These are phyloP conservation scores for Ptilodon capucinus DNA, from an alignment of 2,888 invertebrate species.

Conservation along the genomic window DNA sequence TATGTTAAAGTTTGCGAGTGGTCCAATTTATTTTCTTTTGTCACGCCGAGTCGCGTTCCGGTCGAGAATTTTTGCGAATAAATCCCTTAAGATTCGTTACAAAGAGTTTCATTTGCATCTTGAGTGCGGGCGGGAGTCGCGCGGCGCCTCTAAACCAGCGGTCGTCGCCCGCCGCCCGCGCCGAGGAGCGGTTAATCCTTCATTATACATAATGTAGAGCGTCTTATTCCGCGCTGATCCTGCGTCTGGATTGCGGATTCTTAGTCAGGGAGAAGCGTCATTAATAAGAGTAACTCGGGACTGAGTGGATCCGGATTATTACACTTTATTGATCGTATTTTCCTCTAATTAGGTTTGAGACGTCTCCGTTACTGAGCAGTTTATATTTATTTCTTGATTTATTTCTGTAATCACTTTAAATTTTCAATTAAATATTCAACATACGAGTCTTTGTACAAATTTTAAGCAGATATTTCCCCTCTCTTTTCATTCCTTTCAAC, in stretches of 20 bases:
- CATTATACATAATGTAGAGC: slow-evolving; percentile 15
- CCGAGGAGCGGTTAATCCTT: slow-evolving; percentile 13
- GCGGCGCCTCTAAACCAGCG: slow-evolving; percentile 37
- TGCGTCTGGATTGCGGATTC: background rate
- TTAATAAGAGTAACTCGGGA: slow-evolving; percentile 8
- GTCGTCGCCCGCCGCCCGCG: background rate
- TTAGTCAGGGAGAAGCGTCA: slow-evolving; percentile 6
- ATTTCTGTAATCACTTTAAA: background rate
- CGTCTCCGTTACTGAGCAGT: background rate
- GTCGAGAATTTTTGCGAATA: slow-evolving; percentile 68
- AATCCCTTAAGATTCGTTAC: slow-evolving; percentile 76
- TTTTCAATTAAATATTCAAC: background rate
- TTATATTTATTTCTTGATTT: background rate
- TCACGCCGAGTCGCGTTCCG: slow-evolving; percentile 49
- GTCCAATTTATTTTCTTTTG: slow-evolving; percentile 66
- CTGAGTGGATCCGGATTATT: slow-evolving; percentile 1
- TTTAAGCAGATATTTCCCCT: no score
- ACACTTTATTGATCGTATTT: background rate
- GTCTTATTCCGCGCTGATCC: slow-evolving; percentile 7
- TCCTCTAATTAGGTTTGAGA: background rate
- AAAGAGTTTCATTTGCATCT: slow-evolving; percentile 78
- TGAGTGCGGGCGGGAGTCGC: slow-evolving; percentile 50
- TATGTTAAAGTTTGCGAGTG: slow-evolving; percentile 41
- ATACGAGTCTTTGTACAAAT: no score
- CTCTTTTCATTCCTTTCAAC: no score